Evolutionary conservation across 1,140 invertebrate species (phyloP).

Genomic region (Neotoxoptera formosana): DNA sequence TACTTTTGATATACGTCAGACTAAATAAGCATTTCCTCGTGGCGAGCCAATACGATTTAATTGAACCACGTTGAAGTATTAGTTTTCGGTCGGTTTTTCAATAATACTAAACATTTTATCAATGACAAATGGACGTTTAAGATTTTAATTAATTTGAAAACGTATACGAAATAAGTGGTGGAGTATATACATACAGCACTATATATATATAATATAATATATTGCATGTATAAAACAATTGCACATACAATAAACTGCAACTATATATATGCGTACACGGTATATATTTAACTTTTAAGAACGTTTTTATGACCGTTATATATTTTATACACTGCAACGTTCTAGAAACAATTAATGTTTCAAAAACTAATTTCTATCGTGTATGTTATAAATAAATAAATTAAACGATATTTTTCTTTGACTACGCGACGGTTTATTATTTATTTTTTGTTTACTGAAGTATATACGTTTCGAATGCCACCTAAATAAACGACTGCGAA

Average conservation of each 20-base stretch:
- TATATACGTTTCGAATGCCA: neutral
- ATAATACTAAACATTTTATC: neutral
- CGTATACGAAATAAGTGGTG: neutral
- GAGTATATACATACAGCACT: neutral
- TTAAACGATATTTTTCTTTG: neutral
- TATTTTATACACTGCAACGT: neutral
- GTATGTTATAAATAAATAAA: conserved; percentile 16
- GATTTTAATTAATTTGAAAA: neutral
- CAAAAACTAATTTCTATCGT: neutral
- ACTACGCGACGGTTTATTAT: neutral
- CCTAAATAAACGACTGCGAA: conserved; percentile 28
- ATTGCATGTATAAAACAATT: neutral
- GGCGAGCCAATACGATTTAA: neutral
- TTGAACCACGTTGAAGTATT: neutral
- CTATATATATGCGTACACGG: neutral
- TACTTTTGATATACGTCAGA: neutral
- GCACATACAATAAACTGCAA: neutral
- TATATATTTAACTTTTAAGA: conserved; percentile 21
- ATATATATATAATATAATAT: neutral
- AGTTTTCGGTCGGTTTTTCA: conserved; percentile 11
- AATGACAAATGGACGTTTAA: neutral
- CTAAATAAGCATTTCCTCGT: conserved; percentile 4
- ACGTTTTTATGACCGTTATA: neutral
- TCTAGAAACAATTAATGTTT: neutral
- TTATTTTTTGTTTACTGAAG: conserved; percentile 39